Base-by-base conservation (phyloP, 1,140 invertebrate species). In the Pteromalus puparum region DNA sequence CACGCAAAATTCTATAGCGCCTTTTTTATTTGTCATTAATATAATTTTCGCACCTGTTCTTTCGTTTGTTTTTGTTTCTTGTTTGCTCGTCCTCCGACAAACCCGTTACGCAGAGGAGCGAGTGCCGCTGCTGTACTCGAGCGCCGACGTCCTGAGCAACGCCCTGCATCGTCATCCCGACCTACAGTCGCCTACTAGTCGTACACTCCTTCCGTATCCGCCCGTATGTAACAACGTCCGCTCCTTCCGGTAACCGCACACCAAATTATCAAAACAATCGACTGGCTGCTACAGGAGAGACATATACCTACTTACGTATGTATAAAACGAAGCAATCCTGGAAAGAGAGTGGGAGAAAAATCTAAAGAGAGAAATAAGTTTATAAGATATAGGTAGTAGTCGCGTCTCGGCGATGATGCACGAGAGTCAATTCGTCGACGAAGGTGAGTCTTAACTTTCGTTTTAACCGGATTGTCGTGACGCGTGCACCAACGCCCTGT, bases 51-150 rank as follows among this genome's bases (percentile, higher is more conserved):
- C 87, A 89, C 90, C 88, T 88, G 89, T 87, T 90, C 81, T 88
- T 90, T 89, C 88, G 87, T 91, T 89, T 91, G 79, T 89, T 87
- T 88, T 89, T 83, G 85, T 86, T 88, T 87, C 70, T 81, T 42
- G 65, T 81, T 85, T 85, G 79, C 74, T 85, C 77, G 10, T 77
- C 53, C 74, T 82, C 21, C 70, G 30, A 18, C 15, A 28, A 30
- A 30, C 68, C 61, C 61, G 48, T 78, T 46, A 9, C n/a, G 88
- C 92, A 93, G 92, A 93, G 90, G 92, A 93, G 86, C 91, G 91
- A 91, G 91, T 93, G 88, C 92, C 92, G 89, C 90, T 93, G 90
- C 91, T 93, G 90, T 93, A 93, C 88, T 92, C 92, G 85, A 93
- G 88, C 88, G 89, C 91, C 87, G 91, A 93, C 88, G 90, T 92